Percentiles rank a stretch among this genome's conserved stretches.
phyloP scores from a whole-genome alignment of 2,888 invertebrate genomes.

The Frankliniella intonsa region DNA sequence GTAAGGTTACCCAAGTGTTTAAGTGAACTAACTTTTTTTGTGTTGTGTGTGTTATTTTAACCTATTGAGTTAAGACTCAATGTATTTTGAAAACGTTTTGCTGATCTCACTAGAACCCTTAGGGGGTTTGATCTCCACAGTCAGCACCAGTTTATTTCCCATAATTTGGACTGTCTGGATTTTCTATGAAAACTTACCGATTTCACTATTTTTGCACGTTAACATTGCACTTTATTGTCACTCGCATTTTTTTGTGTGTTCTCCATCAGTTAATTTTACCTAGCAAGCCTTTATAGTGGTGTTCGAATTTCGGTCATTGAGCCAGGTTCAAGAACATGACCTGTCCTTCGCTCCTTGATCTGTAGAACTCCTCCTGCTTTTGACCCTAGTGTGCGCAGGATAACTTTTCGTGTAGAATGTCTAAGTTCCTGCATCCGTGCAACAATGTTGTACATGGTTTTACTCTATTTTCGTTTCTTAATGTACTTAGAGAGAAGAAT shows the following conservation, averaged over 20 bases:
- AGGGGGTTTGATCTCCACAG: conserved; percentile 11
- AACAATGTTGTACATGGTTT: neutral
- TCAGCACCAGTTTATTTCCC: neutral
- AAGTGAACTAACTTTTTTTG: neutral
- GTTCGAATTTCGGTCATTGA: no score
- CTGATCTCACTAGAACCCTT: conserved; percentile 23
- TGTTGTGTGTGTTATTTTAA: neutral
- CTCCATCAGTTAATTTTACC: neutral
- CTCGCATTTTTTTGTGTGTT: conserved; percentile 17
- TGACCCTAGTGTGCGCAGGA: neutral
- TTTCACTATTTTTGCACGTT: conserved; percentile 21
- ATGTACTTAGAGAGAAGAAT: conserved; percentile 1
- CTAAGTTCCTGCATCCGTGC: neutral
- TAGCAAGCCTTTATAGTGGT: neutral
- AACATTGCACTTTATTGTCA: neutral
- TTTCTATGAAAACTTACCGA: neutral
- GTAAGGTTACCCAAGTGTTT: no score
- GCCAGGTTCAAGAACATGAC: no score
- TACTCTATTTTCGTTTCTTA: neutral
- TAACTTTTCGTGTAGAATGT: neutral
- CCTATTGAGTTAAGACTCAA: neutral
- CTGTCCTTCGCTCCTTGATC: no score
- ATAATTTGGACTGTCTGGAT: neutral
- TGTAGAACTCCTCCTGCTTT: neutral
- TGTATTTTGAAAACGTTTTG: conserved; percentile 8